phyloP scores from a whole-genome alignment of 1,140 invertebrate genomes.

The Fopius arisanus region DNA sequence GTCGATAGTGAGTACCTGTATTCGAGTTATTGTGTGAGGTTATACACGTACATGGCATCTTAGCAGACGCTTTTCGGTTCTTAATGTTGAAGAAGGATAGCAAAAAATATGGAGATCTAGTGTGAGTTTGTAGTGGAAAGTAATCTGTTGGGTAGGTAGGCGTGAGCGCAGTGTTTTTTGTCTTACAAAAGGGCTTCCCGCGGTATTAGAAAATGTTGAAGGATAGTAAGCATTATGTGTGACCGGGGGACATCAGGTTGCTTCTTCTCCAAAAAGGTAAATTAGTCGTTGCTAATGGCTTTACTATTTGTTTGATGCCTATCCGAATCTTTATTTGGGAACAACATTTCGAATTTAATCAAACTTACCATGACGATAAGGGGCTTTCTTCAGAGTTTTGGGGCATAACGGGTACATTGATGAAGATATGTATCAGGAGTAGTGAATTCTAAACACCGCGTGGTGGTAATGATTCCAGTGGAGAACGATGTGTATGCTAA shows the following conservation, averaged over 20 bases:
- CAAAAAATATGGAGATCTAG: not conserved
- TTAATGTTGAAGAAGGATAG: not conserved
- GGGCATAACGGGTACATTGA: not conserved
- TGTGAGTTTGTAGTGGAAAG: not conserved
- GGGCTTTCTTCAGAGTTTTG: not conserved
- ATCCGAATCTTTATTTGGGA: too few species aligned
- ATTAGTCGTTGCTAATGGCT: not conserved
- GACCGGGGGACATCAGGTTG: constrained; percentile 73
- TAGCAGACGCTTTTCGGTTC: constrained; percentile 3
- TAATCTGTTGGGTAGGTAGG: not conserved
- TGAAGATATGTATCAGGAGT: not conserved
- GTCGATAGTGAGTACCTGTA: constrained; percentile 10
- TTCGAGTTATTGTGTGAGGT: not conserved
- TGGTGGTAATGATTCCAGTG: not conserved
- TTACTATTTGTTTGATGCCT: not conserved
- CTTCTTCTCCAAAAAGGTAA: constrained; percentile 74
- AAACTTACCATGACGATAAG: too few species aligned
- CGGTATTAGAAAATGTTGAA: constrained; percentile 65
- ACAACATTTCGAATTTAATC: too few species aligned
- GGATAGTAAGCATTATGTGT: constrained; percentile 64
- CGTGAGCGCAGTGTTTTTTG: not conserved
- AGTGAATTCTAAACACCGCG: not conserved
- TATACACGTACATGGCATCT: not conserved
- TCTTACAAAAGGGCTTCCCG: constrained; percentile 52
- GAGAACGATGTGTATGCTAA: not conserved